These are phyloP conservation scores for Xylota sylvarum DNA, from an alignment of 2,888 invertebrate genomes.

Conservation along the genomic window DNA sequence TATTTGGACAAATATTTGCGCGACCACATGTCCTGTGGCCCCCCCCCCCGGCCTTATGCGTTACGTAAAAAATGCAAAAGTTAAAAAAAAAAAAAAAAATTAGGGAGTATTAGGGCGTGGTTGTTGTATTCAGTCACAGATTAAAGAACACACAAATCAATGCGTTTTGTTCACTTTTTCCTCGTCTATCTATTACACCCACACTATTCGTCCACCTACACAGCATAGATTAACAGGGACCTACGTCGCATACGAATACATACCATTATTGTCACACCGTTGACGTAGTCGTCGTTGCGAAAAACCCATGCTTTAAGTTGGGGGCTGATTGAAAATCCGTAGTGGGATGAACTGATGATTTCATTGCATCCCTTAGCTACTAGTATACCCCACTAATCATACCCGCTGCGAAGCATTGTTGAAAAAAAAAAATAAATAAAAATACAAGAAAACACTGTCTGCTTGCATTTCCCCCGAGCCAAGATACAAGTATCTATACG, in stretches of 20 bases:
- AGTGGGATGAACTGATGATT: constrained; percentile 58
- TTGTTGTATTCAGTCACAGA: constrained; percentile 37
- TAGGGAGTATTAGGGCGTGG: constrained; percentile 64
- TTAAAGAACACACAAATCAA: constrained; percentile 68
- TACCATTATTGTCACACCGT: constrained; percentile 35
- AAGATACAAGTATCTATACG: not conserved
- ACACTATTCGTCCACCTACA: constrained; percentile 20
- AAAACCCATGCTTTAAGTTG: constrained; percentile 23
- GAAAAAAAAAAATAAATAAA: constrained; percentile 10
- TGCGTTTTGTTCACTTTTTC: constrained; percentile 57
- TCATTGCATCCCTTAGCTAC: constrained; percentile 56
- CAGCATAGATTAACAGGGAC: constrained; percentile 22
- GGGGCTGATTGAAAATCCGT: constrained; percentile 37
- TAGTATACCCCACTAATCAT: constrained; percentile 20
- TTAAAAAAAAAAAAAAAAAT: constrained; percentile 3
- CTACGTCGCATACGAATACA: constrained; percentile 25
- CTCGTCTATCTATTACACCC: constrained; percentile 34
- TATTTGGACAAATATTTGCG: constrained; percentile 22
- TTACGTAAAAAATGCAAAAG: constrained; percentile 50
- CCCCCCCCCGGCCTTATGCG: constrained; percentile 53
- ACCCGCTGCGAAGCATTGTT: not conserved
- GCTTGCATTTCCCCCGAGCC: constrained; percentile 6
- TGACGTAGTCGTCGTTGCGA: constrained; percentile 46
- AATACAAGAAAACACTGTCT: constrained; percentile 22
- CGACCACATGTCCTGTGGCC: constrained; percentile 4